Conservation (phyloP, 2,113 vertebrate genomes). For the Circaetus cinerascens region DNA sequence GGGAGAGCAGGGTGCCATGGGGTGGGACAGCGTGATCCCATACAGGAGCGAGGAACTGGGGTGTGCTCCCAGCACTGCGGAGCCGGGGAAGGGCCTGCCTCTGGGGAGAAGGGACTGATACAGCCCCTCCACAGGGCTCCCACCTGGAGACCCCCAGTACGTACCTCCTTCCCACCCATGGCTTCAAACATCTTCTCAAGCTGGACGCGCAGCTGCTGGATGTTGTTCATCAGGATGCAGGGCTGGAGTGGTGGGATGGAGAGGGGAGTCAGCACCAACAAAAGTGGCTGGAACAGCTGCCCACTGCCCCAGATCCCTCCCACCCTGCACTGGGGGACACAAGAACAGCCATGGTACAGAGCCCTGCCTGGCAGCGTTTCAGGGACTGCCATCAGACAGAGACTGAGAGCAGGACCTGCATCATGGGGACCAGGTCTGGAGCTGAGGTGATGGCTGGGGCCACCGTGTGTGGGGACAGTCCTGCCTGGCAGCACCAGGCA, state of each 20-base stretch:
- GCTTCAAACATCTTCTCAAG: conserved; percentile 98
- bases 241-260: conserved; percentile 66
- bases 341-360: fast-evolving
- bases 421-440: not conserved
- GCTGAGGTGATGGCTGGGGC: not conserved
- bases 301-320: not conserved
- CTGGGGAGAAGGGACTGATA: not conserved
- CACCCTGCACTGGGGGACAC: not conserved
- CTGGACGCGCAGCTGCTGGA: conserved; percentile 94
- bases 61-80: not conserved
- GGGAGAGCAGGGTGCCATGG: not conserved
- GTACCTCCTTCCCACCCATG: conserved; percentile 94
- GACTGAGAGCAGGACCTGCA: fast-evolving
- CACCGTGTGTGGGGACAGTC: not conserved
- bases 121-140: not conserved
- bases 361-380: not conserved
- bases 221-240: conserved; percentile 99
- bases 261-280: not conserved
- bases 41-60: not conserved
- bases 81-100: not conserved
- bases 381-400: not conserved
- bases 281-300: not conserved
- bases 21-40: not conserved
- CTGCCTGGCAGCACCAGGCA: not conserved
- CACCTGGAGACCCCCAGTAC: not conserved